These are phyloP conservation scores for Connochaetes taurinus DNA, from an alignment of 2,113 vertebrate genomes.

Conservation along the genomic window DNA sequence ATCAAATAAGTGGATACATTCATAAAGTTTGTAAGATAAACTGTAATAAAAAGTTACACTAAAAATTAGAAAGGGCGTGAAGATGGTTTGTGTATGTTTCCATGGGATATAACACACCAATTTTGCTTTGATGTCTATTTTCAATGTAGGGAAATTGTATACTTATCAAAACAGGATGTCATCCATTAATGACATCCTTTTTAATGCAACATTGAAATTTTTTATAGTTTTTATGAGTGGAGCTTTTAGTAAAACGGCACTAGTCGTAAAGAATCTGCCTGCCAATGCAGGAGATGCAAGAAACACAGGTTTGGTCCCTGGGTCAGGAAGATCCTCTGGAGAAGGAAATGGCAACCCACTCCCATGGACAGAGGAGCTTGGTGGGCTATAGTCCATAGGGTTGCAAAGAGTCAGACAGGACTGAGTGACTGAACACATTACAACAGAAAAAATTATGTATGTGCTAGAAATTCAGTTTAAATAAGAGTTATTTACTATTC, in stretches of 20 bases:
- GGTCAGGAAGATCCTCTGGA: not conserved
- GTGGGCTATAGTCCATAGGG: not conserved
- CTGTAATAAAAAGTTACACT: not conserved
- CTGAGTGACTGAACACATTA: not conserved
- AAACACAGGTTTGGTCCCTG: not conserved
- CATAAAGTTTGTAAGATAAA: not conserved
- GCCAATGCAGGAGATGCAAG: not conserved
- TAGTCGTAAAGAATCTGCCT: not conserved
- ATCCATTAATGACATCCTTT: not conserved
- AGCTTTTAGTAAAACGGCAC: not conserved
- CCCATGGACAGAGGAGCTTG: not conserved
- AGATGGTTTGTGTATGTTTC: not conserved
- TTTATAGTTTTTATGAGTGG: not conserved
- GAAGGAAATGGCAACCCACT: not conserved
- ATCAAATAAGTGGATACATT: not conserved
- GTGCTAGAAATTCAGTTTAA: not conserved
- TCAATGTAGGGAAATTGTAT: not conserved
- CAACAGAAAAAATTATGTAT: not conserved
- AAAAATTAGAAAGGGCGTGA: not conserved
- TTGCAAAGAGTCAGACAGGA: not conserved
- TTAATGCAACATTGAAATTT: not conserved
- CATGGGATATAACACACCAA: not conserved
- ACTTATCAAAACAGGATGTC: not conserved
- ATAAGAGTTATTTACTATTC: conserved; percentile 18
- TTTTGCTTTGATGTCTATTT: not conserved